Base-by-base conservation (phyloP, 2,113 vertebrate species). In the Oryzias javanicus region DNA sequence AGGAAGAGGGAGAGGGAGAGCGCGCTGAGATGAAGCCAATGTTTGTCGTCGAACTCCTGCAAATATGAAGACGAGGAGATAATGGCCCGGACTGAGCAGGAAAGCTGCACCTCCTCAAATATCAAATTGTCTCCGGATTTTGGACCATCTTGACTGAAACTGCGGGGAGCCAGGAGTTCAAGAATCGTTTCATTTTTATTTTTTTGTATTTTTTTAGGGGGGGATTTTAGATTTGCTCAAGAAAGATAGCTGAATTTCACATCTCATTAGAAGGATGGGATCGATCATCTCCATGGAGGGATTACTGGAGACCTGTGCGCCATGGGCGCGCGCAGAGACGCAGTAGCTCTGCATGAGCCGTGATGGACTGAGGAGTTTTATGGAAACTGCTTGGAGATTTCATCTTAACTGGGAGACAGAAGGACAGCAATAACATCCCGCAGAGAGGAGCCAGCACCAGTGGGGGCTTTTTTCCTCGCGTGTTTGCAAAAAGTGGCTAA, bases 401-500 rank as follows among this genome's bases (percentile, higher is more conserved):
- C 24, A 76, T 72, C 47, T 80, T 67, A 74, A 49, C 74, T 83
- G 77, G 83, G 56, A 78, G 66, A 85, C 82, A 78, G 44, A 79
- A 72, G 68, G 79, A 77, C 80, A 83, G 86, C 87, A 91, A 89
- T 89, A 90, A 90, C 62, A 76, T 53, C 63, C 60, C 7, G 29
- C 4, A 51, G n/a, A 61, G 42, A 49, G 55, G 45, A 64, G 72
- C 50, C 70, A 82, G 74, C 71, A 71, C 79, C 72, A 60, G 48
- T 42, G 78, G 10, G 35, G 8, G n/a, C n/a, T 35, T 35, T 35
- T 35, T 35, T 12, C 10, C 76, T 84, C 62, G 74, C 67, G 64
- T 70, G 69, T 84, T 82, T 82, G 86, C 90, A 91, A 89, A 90
- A 90, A 87, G 80, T 64, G 84, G 81, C 60, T 67, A 67, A 83